These are phyloP conservation scores for Condylura cristata DNA, from an alignment of 2,113 vertebrate species.

Conservation along the genomic window DNA sequence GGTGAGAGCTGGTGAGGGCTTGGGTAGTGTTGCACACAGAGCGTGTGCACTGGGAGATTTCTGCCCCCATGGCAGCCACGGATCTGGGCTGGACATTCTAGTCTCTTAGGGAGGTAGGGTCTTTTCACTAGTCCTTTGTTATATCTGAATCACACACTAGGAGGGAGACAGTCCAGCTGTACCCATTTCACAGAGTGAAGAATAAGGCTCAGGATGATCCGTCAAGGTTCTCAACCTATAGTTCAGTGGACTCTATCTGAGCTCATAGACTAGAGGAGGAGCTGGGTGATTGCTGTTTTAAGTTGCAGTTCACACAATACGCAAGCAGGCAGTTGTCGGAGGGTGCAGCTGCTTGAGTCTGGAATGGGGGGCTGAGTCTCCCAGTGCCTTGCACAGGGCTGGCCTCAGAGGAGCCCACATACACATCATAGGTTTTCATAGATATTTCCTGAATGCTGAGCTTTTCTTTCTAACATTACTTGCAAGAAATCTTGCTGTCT, in stretches of 20 bases:
- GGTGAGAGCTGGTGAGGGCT: neutral
- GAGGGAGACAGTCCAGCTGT: neutral
- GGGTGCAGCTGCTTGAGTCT: neutral
- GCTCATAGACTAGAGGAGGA: neutral
- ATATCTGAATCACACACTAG: neutral
- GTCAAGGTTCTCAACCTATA: no score
- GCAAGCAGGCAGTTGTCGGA: neutral
- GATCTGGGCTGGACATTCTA: neutral
- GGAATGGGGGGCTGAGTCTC: accelerated
- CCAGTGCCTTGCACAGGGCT: neutral
- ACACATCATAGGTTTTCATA: neutral
- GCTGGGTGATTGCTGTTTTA: neutral
- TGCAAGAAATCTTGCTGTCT: constrained; percentile 62
- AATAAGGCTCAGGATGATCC: neutral
- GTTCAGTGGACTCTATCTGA: neutral
- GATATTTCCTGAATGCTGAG: constrained; percentile 1
- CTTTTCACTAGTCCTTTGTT: neutral
- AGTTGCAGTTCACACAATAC: accelerated
- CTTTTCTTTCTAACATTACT: constrained; percentile 25
- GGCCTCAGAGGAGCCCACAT: neutral
- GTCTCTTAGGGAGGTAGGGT: neutral
- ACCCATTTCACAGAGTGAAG: neutral
- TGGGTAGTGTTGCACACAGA: neutral
- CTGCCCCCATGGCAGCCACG: accelerated
- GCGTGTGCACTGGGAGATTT: neutral